Conservation (phyloP, 2,113 vertebrate genomes). For the Podarcis muralis region DNA sequence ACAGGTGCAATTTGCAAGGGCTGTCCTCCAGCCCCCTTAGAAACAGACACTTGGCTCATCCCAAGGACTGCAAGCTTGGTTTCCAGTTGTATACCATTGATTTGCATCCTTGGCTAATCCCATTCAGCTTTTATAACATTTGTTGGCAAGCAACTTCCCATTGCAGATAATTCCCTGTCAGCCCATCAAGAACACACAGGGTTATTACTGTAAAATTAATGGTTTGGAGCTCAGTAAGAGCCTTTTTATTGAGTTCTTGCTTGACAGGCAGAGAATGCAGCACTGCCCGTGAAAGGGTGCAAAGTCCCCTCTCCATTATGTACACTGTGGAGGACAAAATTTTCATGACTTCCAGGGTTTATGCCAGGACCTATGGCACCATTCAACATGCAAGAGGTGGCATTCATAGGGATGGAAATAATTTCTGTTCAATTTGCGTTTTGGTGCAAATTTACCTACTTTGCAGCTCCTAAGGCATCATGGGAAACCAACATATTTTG, state of each 20-base stretch:
- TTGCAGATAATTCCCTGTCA: conserved; percentile 73
- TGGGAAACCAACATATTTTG: too few species aligned
- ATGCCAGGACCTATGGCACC: rapidly evolving
- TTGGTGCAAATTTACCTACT: too few species aligned
- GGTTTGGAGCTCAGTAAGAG: conserved; percentile 67
- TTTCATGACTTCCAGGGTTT: not conserved
- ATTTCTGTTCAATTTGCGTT: too few species aligned
- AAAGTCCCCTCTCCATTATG: conserved; percentile 14
- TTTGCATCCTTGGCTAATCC: conserved; percentile 34
- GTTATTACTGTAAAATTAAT: conserved; percentile 77
- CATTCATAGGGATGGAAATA: too few species aligned
- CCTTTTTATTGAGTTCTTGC: conserved; percentile 70
- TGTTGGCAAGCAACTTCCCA: conserved; percentile 67
- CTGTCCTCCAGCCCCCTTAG: not conserved
- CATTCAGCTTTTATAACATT: conserved; percentile 49
- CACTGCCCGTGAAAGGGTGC: conserved; percentile 37
- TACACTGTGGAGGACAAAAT: not conserved
- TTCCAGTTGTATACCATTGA: conserved; percentile 13
- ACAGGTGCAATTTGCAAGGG: conserved; percentile 10
- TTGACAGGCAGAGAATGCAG: conserved; percentile 55
- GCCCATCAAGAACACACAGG: conserved; percentile 62
- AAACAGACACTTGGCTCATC: not conserved
- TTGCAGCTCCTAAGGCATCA: too few species aligned
- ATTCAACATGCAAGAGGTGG: too few species aligned
- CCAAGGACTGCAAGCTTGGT: not conserved